Evolutionary conservation across 2,797 vertebrate genomes (phyloP).

Genomic region (Tokudaia muenninki): DNA sequence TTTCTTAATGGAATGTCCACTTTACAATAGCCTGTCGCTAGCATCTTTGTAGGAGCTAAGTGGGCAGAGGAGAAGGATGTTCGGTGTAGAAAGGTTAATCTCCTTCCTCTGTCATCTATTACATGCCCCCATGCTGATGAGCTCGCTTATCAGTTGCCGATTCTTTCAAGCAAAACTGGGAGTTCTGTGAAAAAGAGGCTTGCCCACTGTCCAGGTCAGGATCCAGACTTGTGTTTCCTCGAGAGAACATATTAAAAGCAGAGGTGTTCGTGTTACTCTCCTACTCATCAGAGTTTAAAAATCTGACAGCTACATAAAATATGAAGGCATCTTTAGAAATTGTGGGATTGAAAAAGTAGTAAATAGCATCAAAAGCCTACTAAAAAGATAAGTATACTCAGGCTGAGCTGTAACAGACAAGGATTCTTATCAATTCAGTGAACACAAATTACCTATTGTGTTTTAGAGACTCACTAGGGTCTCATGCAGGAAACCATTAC

Average conservation of each 20-base stretch:
- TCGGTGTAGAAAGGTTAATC: not conserved
- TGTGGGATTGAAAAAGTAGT: not conserved
- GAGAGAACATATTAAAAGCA: not conserved
- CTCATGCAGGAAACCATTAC: not conserved
- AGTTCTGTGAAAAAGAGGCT: slow-evolving; percentile 8
- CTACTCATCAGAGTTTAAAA: not conserved
- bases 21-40: not conserved
- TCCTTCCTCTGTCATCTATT: slow-evolving; percentile 4
- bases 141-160: not conserved
- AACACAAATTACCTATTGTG: not conserved
- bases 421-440: slow-evolving; percentile 27
- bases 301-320: slow-evolving; percentile 18
- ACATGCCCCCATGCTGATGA: not conserved
- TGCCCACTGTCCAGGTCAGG: not conserved
- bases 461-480: not conserved
- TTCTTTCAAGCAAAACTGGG: slow-evolving; percentile 54
- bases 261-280: not conserved
- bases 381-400: not conserved
- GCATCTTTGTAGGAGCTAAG: not conserved
- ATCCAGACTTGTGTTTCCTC: not conserved
- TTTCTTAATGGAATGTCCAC: not conserved
- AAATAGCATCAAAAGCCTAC: slow-evolving; percentile 41
- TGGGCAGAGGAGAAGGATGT: not conserved
- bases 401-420: not conserved
- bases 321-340: not conserved